Evolutionary conservation across 2,797 vertebrate species (phyloP), one percentile per base, ranked within the genome.

Genomic region (Neopelma chrysocephalum): DNA sequence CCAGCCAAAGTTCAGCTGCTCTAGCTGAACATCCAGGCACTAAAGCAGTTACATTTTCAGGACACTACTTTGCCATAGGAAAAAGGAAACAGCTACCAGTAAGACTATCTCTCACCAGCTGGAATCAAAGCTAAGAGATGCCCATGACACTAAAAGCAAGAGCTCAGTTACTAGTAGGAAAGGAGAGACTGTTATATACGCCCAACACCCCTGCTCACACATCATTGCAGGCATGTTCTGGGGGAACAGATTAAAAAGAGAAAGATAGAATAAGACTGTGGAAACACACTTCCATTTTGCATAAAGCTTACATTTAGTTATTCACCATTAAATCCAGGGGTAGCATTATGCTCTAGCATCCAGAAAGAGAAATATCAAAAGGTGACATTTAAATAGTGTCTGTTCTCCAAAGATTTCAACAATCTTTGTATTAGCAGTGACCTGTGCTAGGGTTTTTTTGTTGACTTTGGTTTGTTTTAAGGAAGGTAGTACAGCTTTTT

Each of bases 41-140:
- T 57, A 50, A 75, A 66, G 60, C 25, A 53, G 32, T 22, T 68
- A 29, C 5, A 27, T 38, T 75, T 79, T 73, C 45, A 87, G 64
- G 36, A 81, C 9, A 2, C 18, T 72, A 3, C 10, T 75, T 31
- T 32, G n/a, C 26, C 61, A 32, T 3, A 40, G 9, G 17, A 79
- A 62, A 80, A 85, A 65, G 15, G 23, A 78, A 78, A 66, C 0
- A 68, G 12, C 34, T 36, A 22, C 8, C 26, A 27, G 8, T 34
- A 69, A 58, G 62, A 69, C 14, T 10, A 7, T 20, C 25, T 48
- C 61, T 76, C 0, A 0, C 5, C 72, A 87, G 48, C 0, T 87
- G 70, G 26, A 88, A 75, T 45, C 18, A 80, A 80, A 82, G 47
- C 25, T 54, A 66, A 84, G 82, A 48, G 51, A 65, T 17, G 10